A percentile compares a stretch with the other conserved stretches of the same genome.
These are phyloP conservation scores for Indicator indicator DNA, from an alignment of 2,113 vertebrate species.

Conservation along the genomic window DNA sequence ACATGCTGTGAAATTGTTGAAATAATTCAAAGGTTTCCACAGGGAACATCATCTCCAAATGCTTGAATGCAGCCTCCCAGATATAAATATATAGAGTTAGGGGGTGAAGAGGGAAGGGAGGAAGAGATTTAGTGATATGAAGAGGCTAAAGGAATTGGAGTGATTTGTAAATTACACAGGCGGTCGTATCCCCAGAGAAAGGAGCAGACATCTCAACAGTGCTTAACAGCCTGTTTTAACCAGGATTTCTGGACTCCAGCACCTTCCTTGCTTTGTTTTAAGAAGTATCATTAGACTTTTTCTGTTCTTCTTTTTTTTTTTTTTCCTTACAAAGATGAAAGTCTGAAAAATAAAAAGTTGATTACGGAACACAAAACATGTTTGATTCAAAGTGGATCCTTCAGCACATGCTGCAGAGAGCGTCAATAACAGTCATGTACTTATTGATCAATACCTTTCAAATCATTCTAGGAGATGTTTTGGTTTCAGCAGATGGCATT, in stretches of 20 bases:
- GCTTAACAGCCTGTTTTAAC: not conserved
- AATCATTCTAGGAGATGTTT: not conserved
- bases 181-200: not conserved
- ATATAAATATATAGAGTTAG: constrained; percentile 26
- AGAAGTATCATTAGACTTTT: not conserved
- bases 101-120: not conserved
- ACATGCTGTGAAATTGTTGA: constrained; percentile 64
- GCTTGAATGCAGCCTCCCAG: constrained; percentile 18
- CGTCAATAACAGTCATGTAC: not conserved
- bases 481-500: not conserved
- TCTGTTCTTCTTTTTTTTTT: fast-evolving
- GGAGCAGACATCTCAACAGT: not conserved
- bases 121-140: constrained; percentile 26
- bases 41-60: constrained; percentile 60
- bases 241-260: not conserved
- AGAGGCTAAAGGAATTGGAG: not conserved
- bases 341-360: not conserved
- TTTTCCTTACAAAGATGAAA: not conserved
- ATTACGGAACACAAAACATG: not conserved
- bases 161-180: constrained; percentile 1
- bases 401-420: not conserved
- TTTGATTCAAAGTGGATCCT: not conserved
- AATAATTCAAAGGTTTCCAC: constrained; percentile 66
- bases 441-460: not conserved
- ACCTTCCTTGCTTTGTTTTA: not conserved